Conservation (phyloP, 2,797 vertebrate species). For the Alauda arvensis region DNA sequence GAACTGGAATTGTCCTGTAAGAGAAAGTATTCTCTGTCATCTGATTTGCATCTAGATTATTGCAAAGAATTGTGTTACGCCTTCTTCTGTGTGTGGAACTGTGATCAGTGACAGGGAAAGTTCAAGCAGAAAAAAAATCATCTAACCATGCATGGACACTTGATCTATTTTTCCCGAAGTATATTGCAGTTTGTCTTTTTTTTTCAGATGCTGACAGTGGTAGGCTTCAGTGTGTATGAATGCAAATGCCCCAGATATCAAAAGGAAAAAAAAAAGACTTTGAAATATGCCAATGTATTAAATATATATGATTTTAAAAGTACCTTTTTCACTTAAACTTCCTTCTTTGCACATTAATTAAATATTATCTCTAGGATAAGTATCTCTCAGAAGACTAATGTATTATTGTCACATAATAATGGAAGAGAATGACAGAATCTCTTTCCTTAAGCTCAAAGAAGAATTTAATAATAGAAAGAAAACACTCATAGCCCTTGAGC, state of each 20-base stretch:
- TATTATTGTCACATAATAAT: conserved; percentile 43
- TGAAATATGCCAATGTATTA: conserved; percentile 40
- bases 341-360: conserved; percentile 39
- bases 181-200: neutral
- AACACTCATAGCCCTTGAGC: conserved; percentile 41
- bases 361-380: conserved; percentile 52
- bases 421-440: conserved; percentile 19
- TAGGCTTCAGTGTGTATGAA: neutral
- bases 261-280: conserved; percentile 7
- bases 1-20: neutral
- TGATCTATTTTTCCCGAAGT: neutral
- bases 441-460: conserved; percentile 11
- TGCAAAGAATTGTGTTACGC: neutral
- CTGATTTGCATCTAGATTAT: neutral
- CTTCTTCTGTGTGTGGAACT: neutral
- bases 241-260: conserved; percentile 40
- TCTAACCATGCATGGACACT: neutral
- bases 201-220: neutral
- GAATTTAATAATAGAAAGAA: conserved; percentile 45
- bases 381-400: conserved; percentile 41
- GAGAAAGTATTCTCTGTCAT: neutral
- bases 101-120: neutral
- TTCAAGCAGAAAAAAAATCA: conserved; percentile 15
- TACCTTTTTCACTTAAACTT: conserved; percentile 35
- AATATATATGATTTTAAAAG: conserved; percentile 53